Evolutionary conservation across 2,888 invertebrate genomes (phyloP).

Genomic region (Argynnis bischoffii): DNA sequence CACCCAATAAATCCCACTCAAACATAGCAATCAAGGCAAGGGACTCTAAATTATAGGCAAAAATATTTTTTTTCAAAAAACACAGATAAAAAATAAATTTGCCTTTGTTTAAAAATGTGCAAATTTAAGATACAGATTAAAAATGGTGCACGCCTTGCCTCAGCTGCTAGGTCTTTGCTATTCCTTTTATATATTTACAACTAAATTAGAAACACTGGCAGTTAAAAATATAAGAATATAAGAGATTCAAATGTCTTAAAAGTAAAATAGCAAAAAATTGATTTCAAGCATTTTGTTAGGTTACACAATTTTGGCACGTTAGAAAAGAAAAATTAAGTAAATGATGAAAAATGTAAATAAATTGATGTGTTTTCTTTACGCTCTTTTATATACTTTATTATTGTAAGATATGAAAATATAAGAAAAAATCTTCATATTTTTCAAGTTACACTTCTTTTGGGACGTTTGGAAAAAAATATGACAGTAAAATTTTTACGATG

Average conservation of each 20-base stretch:
- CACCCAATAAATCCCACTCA: constrained; percentile 52
- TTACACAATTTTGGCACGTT: constrained; percentile 36
- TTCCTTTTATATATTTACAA: constrained; percentile 47
- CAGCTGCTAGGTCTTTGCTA: constrained; percentile 64
- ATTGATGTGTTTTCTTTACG: background rate
- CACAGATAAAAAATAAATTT: background rate
- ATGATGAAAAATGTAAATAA: background rate
- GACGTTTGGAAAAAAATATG: too few relatives aligned
- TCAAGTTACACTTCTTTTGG: background rate
- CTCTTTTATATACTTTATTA: background rate
- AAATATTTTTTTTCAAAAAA: background rate
- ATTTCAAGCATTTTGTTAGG: constrained; percentile 9
- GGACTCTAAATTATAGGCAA: constrained; percentile 27
- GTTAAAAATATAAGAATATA: constrained; percentile 20
- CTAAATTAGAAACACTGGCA: constrained; percentile 41
- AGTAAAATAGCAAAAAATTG: constrained; percentile 25
- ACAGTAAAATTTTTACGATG: too few relatives aligned
- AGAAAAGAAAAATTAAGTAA: constrained; percentile 1
- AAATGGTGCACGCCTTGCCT: constrained; percentile 57
- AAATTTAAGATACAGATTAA: background rate
- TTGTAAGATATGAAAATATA: background rate
- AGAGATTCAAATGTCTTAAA: constrained; percentile 26
- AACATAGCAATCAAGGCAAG: constrained; percentile 78
- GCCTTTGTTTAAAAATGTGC: background rate
- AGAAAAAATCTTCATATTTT: background rate